Percentiles rank a stretch among this genome's conserved stretches.
phyloP scores from a whole-genome alignment of 2,113 vertebrate species.

The Pseudorhombus dupliciocellatus region DNA sequence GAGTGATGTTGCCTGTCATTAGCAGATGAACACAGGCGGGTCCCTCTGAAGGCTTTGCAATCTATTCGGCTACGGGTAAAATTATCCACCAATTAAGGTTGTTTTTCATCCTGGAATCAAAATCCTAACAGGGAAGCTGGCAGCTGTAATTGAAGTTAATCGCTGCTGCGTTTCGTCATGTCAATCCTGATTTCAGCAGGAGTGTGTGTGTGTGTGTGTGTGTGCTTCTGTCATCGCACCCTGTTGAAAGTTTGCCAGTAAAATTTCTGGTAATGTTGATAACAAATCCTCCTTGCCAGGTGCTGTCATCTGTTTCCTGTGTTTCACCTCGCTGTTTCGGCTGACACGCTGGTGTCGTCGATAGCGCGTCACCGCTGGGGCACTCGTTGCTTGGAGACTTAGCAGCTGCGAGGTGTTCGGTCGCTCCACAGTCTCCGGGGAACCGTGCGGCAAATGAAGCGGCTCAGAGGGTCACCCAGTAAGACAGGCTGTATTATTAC shows the following conservation, averaged over 20 bases:
- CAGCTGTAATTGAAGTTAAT: constrained; percentile 57
- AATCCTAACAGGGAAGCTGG: constrained; percentile 25
- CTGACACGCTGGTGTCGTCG: background rate
- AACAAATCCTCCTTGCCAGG: constrained; percentile 7
- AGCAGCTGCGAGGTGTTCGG: constrained; percentile 36
- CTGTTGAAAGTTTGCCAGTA: background rate
- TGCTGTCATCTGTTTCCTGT: constrained; percentile 15
- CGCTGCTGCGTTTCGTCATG: constrained; percentile 36
- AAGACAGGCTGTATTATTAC: constrained; percentile 55
- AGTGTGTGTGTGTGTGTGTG: constrained; percentile 11
- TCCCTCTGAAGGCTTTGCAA: constrained; percentile 62
- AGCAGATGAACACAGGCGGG: constrained; percentile 64
- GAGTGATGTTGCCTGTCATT: constrained; percentile 77
- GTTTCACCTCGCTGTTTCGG: background rate
- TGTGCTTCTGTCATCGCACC: background rate
- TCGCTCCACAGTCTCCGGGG: constrained; percentile 30
- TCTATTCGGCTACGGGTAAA: constrained; percentile 65
- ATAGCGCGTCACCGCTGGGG: constrained; percentile 1
- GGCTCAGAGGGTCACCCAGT: constrained; percentile 58
- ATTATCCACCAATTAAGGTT: constrained; percentile 74
- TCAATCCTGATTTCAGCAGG: constrained; percentile 39
- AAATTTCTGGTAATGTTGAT: constrained; percentile 10
- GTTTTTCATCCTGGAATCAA: constrained; percentile 61
- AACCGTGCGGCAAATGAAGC: constrained; percentile 44
- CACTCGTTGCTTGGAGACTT: constrained; percentile 61